A percentile compares a stretch with the other conserved stretches of the same genome.
Evolutionary conservation across 1,140 invertebrate species (phyloP).

Genomic region (Portunus trituberculatus): DNA sequence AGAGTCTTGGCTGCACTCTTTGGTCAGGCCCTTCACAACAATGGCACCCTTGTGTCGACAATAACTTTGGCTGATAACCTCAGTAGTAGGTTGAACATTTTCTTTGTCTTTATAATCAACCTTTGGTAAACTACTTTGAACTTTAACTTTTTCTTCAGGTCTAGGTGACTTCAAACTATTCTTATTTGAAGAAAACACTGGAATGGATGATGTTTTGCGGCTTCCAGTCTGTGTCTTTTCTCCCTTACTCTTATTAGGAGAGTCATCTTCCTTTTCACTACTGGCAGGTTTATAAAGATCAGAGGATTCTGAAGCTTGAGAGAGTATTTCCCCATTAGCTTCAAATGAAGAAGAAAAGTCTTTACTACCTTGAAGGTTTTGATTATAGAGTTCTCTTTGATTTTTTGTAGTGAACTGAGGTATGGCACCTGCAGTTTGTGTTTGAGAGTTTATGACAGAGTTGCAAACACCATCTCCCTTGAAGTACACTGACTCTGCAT

Average conservation of each 20-base stretch:
- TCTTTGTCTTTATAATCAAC: slow-evolving; percentile 52
- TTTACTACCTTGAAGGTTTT: neutral
- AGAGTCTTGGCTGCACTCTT: neutral
- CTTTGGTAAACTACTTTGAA: slow-evolving; percentile 9
- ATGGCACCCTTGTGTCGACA: slow-evolving; percentile 54
- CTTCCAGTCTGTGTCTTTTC: slow-evolving; percentile 6
- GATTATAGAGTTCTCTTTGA: slow-evolving; percentile 32
- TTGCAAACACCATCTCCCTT: neutral
- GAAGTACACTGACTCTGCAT: neutral
- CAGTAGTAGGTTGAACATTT: slow-evolving; percentile 31
- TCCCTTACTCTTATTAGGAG: neutral
- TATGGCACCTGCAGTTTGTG: neutral
- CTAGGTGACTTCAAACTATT: neutral
- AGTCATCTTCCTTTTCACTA: neutral
- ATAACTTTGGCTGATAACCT: slow-evolving; percentile 47
- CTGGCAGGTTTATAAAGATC: neutral
- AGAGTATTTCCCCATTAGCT: neutral
- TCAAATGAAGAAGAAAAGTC: neutral
- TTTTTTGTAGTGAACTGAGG: slow-evolving; percentile 45
- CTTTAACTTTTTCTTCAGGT: slow-evolving; percentile 35
- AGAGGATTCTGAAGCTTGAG: neutral
- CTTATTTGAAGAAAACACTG: slow-evolving; percentile 37
- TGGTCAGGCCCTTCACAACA: slow-evolving; percentile 48
- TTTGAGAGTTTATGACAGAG: neutral
- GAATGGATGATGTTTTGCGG: slow-evolving; percentile 48